Base-by-base conservation (phyloP, 1,140 invertebrate genomes). In the Ceratina japonica region DNA sequence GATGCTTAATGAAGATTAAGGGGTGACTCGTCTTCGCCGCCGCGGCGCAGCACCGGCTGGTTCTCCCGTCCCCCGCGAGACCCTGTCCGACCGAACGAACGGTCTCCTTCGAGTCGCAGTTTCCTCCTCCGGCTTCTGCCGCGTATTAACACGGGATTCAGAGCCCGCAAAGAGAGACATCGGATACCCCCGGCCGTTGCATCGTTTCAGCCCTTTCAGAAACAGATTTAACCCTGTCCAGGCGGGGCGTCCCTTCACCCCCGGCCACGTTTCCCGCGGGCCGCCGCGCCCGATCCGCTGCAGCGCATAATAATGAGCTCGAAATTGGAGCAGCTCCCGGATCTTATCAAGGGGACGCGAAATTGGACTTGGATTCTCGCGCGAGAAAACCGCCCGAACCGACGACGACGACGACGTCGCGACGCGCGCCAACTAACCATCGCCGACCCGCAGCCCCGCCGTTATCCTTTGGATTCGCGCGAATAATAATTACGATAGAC, bases 1-100 rank as follows among this genome's bases (percentile, higher is more conserved):
- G 77, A 75, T 31, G 77, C 77, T 79, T 74, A 79, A 79, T 75
- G 77, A 79, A 79, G 77, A 79, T 79, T 74, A 75, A 75, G 77
- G 77, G 77, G 71, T 79, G 71, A 74, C 77, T 79, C 77, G 77
- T 75, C 77, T 75, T 79, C 27, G 31, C 58, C 75, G 12, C 15
- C 3, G 13, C 8, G 20, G 22, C 61, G 49, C 56, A 27, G 24
- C n/a, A 15, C n/a, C 10, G 37, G 37, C 2, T 44, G 37, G 37
- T 44, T 44, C 52, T 54, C 0, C 49, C 18, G 44, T 54, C 18
- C 27, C 4, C 27, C 27, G 27, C 27, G 27, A 31, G 27, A n/a
- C n/a, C 37, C 37, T 44, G 37, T 44, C 37, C 37, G 37, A 44
- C 37, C 37, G 5, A 44, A 44, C 37, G 5, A 44, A 44, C 12